Evolutionary conservation across 2,888 invertebrate genomes (phyloP), one percentile per base, ranked within the genome.

Genomic region (Phlogophora meticulosa): DNA sequence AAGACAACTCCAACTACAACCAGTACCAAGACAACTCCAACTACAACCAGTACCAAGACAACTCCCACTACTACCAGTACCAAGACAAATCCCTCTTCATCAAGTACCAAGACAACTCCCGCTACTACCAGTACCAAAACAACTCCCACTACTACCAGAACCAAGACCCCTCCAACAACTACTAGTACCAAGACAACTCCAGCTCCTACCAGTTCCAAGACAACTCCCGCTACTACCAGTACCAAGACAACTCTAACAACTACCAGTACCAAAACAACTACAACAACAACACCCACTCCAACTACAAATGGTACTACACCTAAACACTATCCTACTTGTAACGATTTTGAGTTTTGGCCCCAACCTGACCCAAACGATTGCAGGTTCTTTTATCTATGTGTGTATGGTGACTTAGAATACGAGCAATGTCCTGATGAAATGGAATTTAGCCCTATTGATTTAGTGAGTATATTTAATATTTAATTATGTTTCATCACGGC

Each of bases 321-420:
- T 11, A 40, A 24, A 3, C 42, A 40, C 4, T 4, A 13, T 0
- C 43, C 55, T 2, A 0, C 9, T 4, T 68, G 68, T 24, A 10
- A 0, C 15, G 4, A 0, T 9, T 1, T 13, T 0, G 72, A 69
- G 2, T 1, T 17, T 0, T 36, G 52, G 63, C 3, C 22, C 0
- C 17, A 7, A 22, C 15, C 20, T 11, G 46, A 69, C 5, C 36
- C 42, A 0, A 7, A 4, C 10, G 10, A 68, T 24, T 71, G 71
- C 13, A 71, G n/a, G 2, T 68, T 24, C 13, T 72, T 42, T 15
- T 70, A 72, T 13, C 0, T 49, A 0, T 70, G 69, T n/a, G 0
- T 49, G 0, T 72, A 53, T 10, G 69, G 64, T 0, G 59, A 70
- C 1, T 4, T 68, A 1, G 0, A 10, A 0, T 42, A 60, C 7